Evolutionary conservation across 2,797 vertebrate species (phyloP).

Genomic region (Buceros bicornis): DNA sequence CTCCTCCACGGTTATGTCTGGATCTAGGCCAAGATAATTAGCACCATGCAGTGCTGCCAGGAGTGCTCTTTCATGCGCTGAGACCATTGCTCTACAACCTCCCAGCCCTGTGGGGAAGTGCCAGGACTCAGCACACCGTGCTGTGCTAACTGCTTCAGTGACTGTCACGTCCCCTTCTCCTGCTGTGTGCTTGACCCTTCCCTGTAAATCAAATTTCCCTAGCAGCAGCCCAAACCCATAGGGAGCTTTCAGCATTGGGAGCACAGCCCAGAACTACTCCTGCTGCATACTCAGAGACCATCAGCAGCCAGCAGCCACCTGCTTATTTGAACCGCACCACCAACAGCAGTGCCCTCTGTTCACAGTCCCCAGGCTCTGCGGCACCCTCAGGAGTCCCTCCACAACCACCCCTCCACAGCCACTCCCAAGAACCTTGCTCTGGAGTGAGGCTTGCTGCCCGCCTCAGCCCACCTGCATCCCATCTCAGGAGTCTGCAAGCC

Average conservation of each 20-base stretch:
- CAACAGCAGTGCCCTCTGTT: fast-evolving
- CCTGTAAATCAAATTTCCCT: background rate
- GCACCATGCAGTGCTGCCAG: background rate
- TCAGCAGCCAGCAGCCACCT: background rate
- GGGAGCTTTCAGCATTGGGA: background rate
- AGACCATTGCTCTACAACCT: background rate
- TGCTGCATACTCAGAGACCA: background rate
- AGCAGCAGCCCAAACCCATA: background rate
- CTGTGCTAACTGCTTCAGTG: background rate
- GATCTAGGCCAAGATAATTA: background rate
- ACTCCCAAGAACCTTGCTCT: fast-evolving
- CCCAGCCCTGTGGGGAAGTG: background rate
- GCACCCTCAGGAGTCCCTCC: too few relatives aligned
- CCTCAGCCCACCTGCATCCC: fast-evolving
- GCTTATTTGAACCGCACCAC: fast-evolving
- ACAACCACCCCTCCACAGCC: too few relatives aligned
- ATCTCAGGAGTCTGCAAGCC: background rate
- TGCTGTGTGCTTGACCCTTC: background rate
- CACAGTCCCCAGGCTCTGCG: fast-evolving
- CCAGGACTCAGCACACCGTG: fast-evolving
- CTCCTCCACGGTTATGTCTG: too few relatives aligned
- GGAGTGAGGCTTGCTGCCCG: fast-evolving
- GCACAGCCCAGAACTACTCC: background rate
- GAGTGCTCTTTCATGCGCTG: fast-evolving
- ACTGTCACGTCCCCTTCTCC: fast-evolving